Percentiles rank a stretch among this genome's conserved stretches.
Conservation (phyloP, 2,888 invertebrate genomes). For the Salticus scenicus region DNA sequence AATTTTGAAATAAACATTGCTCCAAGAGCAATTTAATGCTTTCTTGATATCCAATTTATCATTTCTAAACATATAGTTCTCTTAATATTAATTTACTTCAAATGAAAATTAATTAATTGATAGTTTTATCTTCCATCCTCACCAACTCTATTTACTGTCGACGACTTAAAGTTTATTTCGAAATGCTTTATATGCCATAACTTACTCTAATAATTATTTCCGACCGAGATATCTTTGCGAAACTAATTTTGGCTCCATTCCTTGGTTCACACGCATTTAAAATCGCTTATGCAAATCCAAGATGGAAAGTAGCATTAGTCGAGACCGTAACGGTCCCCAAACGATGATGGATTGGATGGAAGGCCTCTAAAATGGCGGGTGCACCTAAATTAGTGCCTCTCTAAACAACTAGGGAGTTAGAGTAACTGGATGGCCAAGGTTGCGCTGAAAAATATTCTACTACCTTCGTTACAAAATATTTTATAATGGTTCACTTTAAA, state of each 20-base stretch:
- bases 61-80: too few species aligned
- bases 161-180: background rate
- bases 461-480: background rate
- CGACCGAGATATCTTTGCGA: background rate
- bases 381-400: constrained; percentile 5
- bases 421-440: background rate
- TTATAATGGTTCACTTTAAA: background rate
- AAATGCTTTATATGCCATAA: background rate
- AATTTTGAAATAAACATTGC: too few species aligned
- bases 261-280: constrained; percentile 17
- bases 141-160: background rate
- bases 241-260: constrained; percentile 15
- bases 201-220: background rate
- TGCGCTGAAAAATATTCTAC: background rate
- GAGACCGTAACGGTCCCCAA: constrained; percentile 11
- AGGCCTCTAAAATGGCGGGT: constrained; percentile 10
- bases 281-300: constrained; percentile 11
- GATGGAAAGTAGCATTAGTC: constrained; percentile 16
- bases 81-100: too few species aligned
- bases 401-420: background rate
- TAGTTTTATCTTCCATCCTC: too few species aligned
- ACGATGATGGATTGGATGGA: constrained; percentile 15
- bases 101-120: too few species aligned
- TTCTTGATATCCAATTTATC: too few species aligned
- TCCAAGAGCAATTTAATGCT: too few species aligned